These are phyloP conservation scores for Strongylocentrotus purpuratus DNA, from an alignment of 35 echinoderm and acorn worm genomes.

Conservation along the genomic window DNA sequence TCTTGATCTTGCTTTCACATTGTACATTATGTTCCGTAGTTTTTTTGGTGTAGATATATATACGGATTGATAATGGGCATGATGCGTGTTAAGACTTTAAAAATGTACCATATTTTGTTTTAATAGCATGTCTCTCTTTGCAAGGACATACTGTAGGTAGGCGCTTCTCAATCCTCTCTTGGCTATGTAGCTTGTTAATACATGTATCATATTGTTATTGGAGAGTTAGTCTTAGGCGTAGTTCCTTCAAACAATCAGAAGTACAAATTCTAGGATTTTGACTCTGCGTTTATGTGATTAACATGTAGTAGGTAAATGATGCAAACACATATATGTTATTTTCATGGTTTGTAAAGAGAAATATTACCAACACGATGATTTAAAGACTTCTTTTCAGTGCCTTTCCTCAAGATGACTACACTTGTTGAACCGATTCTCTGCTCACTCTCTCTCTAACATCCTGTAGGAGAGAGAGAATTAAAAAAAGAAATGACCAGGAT, in stretches of 20 bases:
- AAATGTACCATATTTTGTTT: too few species aligned
- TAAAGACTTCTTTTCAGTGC: background rate
- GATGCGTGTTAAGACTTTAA: too few species aligned
- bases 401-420: background rate
- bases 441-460: background rate
- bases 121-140: too few species aligned
- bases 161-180: too few species aligned
- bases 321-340: background rate
- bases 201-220: too few species aligned
- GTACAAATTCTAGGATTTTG: background rate
- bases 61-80: too few species aligned
- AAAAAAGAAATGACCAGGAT: background rate
- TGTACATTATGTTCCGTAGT: background rate
- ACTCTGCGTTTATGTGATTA: background rate
- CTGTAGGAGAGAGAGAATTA: background rate
- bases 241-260: background rate
- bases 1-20: background rate
- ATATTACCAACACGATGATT: background rate
- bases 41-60: too few species aligned
- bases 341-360: background rate
- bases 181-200: too few species aligned
- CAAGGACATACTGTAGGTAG: too few species aligned
- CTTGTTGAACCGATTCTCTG: background rate
- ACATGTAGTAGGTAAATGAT: background rate
- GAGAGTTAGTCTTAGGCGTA: background rate